Evolutionary conservation across 2,888 invertebrate genomes (phyloP).

Genomic region (Linnaemya vulpina): DNA sequence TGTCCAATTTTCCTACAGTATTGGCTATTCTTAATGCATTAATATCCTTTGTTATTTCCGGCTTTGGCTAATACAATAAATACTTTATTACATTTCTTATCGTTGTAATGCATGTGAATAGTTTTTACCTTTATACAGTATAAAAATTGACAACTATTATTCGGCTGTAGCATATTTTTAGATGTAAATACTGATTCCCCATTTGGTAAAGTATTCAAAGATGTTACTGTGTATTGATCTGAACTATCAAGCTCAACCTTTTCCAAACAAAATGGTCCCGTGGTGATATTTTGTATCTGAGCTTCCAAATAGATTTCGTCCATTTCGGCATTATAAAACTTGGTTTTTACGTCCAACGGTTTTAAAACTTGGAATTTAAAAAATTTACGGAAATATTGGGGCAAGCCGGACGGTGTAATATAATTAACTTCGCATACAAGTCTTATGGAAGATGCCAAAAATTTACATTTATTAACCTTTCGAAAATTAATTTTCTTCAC

Average conservation of each 20-base stretch:
- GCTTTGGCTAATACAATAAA: constrained; percentile 85
- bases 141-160: constrained; percentile 96
- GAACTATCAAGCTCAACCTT: constrained; percentile 97
- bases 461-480: not conserved
- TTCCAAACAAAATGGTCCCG: constrained; percentile 95
- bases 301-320: constrained; percentile 90
- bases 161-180: constrained; percentile 92
- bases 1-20: constrained; percentile 97
- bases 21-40: constrained; percentile 91
- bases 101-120: not conserved
- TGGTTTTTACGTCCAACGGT: constrained; percentile 98
- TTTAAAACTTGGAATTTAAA: constrained; percentile 99
- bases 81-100: too few relatives aligned
- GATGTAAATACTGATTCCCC: constrained; percentile 90
- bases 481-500: constrained; percentile 74
- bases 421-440: constrained; percentile 98
- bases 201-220: constrained; percentile 87
- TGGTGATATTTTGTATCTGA: constrained; percentile 96
- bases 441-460: constrained; percentile 82
- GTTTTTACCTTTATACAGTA: constrained; percentile 89
- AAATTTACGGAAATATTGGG: constrained; percentile 96
- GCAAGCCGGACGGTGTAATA: constrained; percentile 88
- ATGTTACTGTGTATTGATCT: constrained; percentile 91
- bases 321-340: constrained; percentile 97
- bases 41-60: constrained; percentile 89